Evolutionary conservation across 1,140 invertebrate genomes (phyloP).

Genomic region (Leptopilina clavipes): DNA sequence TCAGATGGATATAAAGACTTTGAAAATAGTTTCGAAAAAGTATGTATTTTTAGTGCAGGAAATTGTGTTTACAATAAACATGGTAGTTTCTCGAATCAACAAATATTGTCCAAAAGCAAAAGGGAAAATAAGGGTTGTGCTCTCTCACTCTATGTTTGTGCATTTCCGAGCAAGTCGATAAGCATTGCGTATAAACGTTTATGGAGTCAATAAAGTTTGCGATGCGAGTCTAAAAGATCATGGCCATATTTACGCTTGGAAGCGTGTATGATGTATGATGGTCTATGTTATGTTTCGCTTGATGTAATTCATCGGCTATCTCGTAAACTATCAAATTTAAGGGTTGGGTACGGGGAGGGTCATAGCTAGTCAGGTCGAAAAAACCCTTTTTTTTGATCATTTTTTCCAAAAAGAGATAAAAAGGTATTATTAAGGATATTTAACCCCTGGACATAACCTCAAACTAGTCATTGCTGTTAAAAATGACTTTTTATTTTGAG

Average conservation of each 20-base stretch:
- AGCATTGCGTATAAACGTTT: constrained; percentile 9
- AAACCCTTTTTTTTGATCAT: too few relatives aligned
- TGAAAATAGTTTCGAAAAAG: not conserved
- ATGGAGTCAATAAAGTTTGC: constrained; percentile 25
- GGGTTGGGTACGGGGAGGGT: too few relatives aligned
- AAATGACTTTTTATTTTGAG: too few relatives aligned
- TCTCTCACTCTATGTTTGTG: not conserved
- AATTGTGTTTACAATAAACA: not conserved
- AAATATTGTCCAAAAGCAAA: too few relatives aligned
- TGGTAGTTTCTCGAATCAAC: not conserved
- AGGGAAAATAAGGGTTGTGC: not conserved
- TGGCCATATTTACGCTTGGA: constrained; percentile 18
- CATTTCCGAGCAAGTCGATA: not conserved
- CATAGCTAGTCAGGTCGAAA: too few relatives aligned
- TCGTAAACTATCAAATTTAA: not conserved
- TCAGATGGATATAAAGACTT: not conserved
- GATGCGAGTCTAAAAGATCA: constrained; percentile 20
- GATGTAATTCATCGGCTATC: constrained; percentile 5
- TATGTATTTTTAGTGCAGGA: not conserved
- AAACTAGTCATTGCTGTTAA: too few relatives aligned
- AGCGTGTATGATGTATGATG: constrained; percentile 15
- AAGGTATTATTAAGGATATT: too few relatives aligned
- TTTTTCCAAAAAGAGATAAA: too few relatives aligned
- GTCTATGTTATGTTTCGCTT: not conserved
- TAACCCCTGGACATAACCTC: too few relatives aligned